These are phyloP conservation scores for Tachysurus fulvidraco DNA, from an alignment of 2,113 vertebrate genomes.

Conservation along the genomic window DNA sequence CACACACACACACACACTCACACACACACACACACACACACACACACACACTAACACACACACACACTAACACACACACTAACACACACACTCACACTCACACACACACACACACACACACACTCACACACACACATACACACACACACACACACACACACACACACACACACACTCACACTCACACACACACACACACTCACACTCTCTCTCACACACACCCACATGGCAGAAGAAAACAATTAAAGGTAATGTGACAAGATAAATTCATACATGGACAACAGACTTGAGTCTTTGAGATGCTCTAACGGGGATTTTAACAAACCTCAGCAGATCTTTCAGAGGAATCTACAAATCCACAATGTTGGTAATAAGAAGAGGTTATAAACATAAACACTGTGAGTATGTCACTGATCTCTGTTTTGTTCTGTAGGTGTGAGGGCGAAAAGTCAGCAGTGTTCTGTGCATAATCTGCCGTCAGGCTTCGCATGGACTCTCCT, in stretches of 20 bases:
- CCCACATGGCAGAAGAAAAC: conserved; percentile 52
- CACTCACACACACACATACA: no score
- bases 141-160: conserved; percentile 51
- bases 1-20: no score
- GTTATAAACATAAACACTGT: not conserved
- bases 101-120: no score
- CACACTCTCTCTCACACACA: not conserved
- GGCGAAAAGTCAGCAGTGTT: conserved; percentile 84
- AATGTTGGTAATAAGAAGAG: not conserved
- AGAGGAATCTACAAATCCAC: not conserved
- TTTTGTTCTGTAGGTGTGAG: conserved; percentile 78
- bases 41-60: no score
- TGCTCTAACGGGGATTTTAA: not conserved
- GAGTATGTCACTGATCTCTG: not conserved
- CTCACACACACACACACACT: conserved; percentile 51
- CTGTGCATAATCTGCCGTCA: conserved; percentile 70
- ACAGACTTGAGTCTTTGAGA: conserved; percentile 24
- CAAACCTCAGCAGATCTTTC: not conserved
- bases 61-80: no score
- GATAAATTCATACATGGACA: conserved; percentile 45
- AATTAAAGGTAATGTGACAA: conserved; percentile 63
- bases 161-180: not conserved
- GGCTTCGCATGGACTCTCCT: conserved; percentile 76
- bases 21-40: no score
- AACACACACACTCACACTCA: no score